Percentiles rank a stretch among this genome's conserved stretches.
phyloP scores from a whole-genome alignment of 2,113 vertebrate genomes.

The Megaptera novaeangliae region DNA sequence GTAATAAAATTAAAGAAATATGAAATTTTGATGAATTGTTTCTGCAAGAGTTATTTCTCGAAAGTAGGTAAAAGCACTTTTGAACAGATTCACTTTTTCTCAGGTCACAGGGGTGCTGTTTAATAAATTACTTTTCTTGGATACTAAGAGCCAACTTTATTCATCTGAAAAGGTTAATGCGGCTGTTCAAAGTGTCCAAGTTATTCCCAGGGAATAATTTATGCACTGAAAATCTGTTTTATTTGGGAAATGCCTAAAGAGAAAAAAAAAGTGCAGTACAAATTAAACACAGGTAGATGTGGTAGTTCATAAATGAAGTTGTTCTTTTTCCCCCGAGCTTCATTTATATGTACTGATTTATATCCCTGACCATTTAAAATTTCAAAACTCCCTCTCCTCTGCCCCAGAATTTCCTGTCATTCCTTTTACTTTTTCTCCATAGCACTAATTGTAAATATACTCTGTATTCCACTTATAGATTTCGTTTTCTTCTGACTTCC shows the following conservation, averaged over 20 bases:
- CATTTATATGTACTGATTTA: not conserved
- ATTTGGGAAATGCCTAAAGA: not conserved
- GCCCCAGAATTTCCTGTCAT: not conserved
- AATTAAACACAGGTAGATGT: not conserved
- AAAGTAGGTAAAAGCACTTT: slow-evolving; percentile 25
- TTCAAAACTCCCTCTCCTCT: not conserved
- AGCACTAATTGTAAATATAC: not conserved
- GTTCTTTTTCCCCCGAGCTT: not conserved
- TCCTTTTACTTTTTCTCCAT: not conserved
- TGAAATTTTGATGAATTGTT: slow-evolving; percentile 27
- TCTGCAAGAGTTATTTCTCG: slow-evolving; percentile 28
- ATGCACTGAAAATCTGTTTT: not conserved
- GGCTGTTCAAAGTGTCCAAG: slow-evolving; percentile 36
- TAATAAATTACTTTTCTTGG: slow-evolving; percentile 52
- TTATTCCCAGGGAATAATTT: slow-evolving; percentile 49
- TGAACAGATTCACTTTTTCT: not conserved
- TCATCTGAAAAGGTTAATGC: slow-evolving; percentile 46
- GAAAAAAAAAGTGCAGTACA: not conserved
- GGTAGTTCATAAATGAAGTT: not conserved
- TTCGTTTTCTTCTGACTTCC: not conserved
- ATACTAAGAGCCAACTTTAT: slow-evolving; percentile 20
- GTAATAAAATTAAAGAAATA: not conserved
- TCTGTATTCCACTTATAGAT: not conserved
- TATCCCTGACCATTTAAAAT: not conserved
- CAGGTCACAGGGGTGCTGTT: slow-evolving; percentile 24